A percentile compares a stretch with the other conserved stretches of the same genome.
Conservation (phyloP, 2,113 vertebrate species). For the Oxygymnocypris stewartii region DNA sequence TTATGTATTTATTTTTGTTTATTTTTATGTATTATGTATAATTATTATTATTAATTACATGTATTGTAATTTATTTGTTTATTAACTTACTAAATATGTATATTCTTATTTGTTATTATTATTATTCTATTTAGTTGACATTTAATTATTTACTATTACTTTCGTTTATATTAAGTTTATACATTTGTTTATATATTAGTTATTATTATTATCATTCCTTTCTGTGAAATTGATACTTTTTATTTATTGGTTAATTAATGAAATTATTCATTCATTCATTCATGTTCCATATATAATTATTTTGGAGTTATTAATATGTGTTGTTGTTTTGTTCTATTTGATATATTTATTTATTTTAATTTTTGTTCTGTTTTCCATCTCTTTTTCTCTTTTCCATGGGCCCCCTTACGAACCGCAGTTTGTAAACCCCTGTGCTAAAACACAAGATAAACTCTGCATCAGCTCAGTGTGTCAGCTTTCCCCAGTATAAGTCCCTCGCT, state of each 20-base stretch:
- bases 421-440: background rate
- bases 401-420: background rate
- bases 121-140: background rate
- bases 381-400: background rate
- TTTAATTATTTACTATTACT: background rate
- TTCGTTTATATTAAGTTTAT: too few relatives aligned
- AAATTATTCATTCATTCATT: background rate
- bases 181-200: too few relatives aligned
- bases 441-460: background rate
- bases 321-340: background rate
- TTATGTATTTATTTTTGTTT: too few relatives aligned
- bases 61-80: too few relatives aligned
- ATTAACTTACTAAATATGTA: background rate
- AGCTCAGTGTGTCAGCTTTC: constrained; percentile 38
- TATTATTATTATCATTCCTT: too few relatives aligned
- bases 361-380: background rate
- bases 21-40: background rate
- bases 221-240: too few relatives aligned
- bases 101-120: background rate
- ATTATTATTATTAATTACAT: background rate
- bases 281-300: background rate
- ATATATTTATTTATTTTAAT: background rate
- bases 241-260: too few relatives aligned
- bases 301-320: background rate
- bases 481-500: constrained; percentile 69